Evolutionary conservation across 2,797 vertebrate species (phyloP), one percentile per base, ranked within the genome.

Genomic region (Sitta carolinensis): DNA sequence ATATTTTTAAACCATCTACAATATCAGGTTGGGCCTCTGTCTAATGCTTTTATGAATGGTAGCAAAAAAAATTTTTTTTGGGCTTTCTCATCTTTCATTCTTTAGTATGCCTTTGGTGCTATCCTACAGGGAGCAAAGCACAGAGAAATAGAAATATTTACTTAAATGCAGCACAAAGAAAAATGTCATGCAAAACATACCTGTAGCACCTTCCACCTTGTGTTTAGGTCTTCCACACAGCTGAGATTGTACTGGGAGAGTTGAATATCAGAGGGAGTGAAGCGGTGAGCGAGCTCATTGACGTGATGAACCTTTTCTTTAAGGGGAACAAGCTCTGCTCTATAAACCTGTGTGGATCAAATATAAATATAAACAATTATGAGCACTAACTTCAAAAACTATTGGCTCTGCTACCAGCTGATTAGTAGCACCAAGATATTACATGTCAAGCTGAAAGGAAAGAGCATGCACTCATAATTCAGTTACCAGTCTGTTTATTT

Each of bases 151-250:
- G 45, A 85, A 92, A 66, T 11, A 45, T 27, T 40, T 61, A 43
- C 6, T n/a, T 64, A 47, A 68, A 70, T 4, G 43, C 11, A 58
- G 6, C 38, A 58, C 34, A 43, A 80, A 69, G 29, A n/a, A 74
- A 69, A 74, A 61, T 8, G 7, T 48, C 0, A 59, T 9, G 52
- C 23, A 9, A 73, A 67, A 52, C 61, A 54, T 99, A 99, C 99
- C 98, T 99, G 99, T 29, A 99, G 98, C 96, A 98, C 97, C 84
- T 98, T 99, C 99, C 99, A 99, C 93, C 99, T 98, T 9, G 97
- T 98, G 97, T 99, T 99, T 79, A 99, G 98, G 83, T 99, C 99
- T 92, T 99, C 98, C 32, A 99, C 97, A 76, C 97, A 98, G 84
- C 98, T 99, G 93, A 99, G 97, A 77, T 98, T 99, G 97, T 98